Percentiles rank a stretch among this genome's conserved stretches.
phyloP scores from a whole-genome alignment of 2,113 vertebrate species.

The Tupaia chinensis region DNA sequence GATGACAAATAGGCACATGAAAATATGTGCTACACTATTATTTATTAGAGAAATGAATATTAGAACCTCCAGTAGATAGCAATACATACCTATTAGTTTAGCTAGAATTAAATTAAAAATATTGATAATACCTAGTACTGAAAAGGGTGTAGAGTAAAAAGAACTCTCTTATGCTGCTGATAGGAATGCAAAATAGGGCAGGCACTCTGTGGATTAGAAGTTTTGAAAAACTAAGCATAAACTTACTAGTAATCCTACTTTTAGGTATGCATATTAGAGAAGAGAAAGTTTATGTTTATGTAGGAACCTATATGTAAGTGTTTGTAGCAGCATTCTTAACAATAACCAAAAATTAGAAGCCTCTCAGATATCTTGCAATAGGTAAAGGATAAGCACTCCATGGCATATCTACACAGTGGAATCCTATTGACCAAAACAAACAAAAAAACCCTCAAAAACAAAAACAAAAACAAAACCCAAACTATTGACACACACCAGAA shows the following conservation, averaged over 20 bases:
- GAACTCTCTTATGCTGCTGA: background rate
- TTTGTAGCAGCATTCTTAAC: background rate
- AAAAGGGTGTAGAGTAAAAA: background rate
- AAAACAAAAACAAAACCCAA: too few species aligned
- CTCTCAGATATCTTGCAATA: background rate
- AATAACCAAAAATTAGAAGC: background rate
- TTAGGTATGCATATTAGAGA: background rate
- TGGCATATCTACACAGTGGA: background rate
- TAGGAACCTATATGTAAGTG: background rate
- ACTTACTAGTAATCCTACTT: background rate
- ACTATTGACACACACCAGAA: background rate
- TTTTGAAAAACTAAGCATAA: background rate
- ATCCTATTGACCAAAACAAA: background rate
- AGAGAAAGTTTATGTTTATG: background rate
- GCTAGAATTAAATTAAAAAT: conserved; percentile 4
- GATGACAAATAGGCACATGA: background rate
- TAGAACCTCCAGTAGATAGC: background rate
- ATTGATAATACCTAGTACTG: background rate
- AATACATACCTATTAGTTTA: background rate
- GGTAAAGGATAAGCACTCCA: background rate
- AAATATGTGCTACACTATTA: background rate
- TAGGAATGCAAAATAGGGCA: background rate
- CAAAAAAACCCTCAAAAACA: too few species aligned
- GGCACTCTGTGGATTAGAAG: background rate
- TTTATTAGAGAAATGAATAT: background rate